Percentiles rank a stretch among this genome's conserved stretches.
phyloP scores from a whole-genome alignment of 1,140 invertebrate genomes.

The Aphidius ervi region DNA sequence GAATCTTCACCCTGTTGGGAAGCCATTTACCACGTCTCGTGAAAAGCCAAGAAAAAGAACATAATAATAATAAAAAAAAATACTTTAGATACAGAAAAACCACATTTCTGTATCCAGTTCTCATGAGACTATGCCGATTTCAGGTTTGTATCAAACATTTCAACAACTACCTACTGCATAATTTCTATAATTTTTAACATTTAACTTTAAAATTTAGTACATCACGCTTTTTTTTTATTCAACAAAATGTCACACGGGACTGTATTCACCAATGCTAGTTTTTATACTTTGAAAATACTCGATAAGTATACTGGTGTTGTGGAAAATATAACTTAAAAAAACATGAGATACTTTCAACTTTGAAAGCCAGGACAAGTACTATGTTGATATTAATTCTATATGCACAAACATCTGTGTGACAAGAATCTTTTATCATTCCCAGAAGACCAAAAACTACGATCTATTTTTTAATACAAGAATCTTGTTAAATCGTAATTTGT shows the following conservation, averaged over 20 bases:
- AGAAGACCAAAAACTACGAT: conserved; percentile 26
- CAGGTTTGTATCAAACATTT: conserved; percentile 20
- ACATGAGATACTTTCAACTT: conserved; percentile 36
- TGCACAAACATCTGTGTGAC: conserved; percentile 51
- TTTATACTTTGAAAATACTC: conserved; percentile 27
- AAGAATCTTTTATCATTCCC: conserved; percentile 46
- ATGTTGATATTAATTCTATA: conserved; percentile 33
- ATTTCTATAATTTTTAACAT: conserved; percentile 27
- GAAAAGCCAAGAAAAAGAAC: conserved; percentile 24
- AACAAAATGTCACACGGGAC: conserved; percentile 12
- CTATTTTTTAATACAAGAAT: conserved; percentile 1
- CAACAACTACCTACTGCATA: conserved; percentile 32
- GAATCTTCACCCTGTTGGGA: conserved; percentile 31
- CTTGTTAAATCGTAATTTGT: no score
- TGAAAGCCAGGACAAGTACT: conserved; percentile 32
- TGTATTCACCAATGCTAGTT: neutral
- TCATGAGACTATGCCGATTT: conserved; percentile 15
- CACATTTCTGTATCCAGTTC: conserved; percentile 2
- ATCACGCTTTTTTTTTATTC: conserved; percentile 25
- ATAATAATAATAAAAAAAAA: no score
- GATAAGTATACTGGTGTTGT: conserved; percentile 37
- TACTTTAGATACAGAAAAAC: conserved; percentile 10
- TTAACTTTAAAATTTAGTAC: conserved; percentile 42
- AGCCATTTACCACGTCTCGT: conserved; percentile 37
- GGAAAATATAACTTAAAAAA: conserved; percentile 37